Base-by-base conservation (phyloP, 2,888 invertebrate genomes). In the Proisotoma minuta region DNA sequence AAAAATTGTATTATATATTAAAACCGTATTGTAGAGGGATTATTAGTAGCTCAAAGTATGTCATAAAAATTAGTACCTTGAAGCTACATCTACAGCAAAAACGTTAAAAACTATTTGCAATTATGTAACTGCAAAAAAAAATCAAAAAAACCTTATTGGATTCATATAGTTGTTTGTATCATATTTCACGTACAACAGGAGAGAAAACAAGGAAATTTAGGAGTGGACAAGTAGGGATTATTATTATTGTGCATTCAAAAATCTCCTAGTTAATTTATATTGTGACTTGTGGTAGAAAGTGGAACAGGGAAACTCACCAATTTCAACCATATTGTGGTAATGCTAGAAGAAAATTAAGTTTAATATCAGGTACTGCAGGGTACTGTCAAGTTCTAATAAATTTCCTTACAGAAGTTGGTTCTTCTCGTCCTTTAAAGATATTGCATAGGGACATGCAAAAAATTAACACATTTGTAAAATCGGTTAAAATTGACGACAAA, bases 301-400 rank as follows among this genome's bases (percentile, higher is more conserved):
- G 34, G 34, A 34, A 34, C 53, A 53, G 60, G 57, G 57, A 57
- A 63, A 71, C 91, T 91, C 83, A 93, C 93, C 85, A 93, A 83
- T 84, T 92, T 93, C 77, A 94, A 85, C 95, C 95, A 95, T 82
- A 94, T 91, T 83, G 94, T 95, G 77, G 94, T 91, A 80, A 93
- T 91, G n/a, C n/a, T n/a, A n/a, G n/a, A n/a, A n/a, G n/a, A n/a
- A n/a, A n/a, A n/a, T n/a, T n/a, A n/a, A n/a, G n/a, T n/a, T n/a
- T n/a, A n/a, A n/a, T n/a, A n/a, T n/a, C n/a, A n/a, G n/a, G n/a
- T n/a, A n/a, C n/a, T n/a, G n/a, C n/a, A n/a, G n/a, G n/a, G n/a
- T n/a, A n/a, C n/a, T n/a, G n/a, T n/a, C n/a, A n/a, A n/a, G n/a
- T n/a, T n/a, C n/a, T n/a, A n/a, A n/a, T n/a, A n/a, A n/a, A n/a